Evolutionary conservation across 2,888 invertebrate genomes (phyloP), one percentile per base, ranked within the genome.

Genomic region (Opisthograptis luteolata): DNA sequence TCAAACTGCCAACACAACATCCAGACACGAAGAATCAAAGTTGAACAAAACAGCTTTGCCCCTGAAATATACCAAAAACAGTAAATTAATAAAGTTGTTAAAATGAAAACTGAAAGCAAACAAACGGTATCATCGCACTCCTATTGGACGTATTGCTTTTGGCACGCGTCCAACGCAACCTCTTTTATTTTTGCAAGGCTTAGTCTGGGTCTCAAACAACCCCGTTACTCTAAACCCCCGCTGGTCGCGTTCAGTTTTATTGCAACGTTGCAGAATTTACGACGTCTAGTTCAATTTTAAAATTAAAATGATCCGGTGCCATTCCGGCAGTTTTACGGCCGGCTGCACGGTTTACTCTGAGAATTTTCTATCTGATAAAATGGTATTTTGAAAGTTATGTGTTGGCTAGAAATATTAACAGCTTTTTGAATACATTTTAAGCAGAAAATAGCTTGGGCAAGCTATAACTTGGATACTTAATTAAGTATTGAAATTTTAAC

Each of bases 161-260:
- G 73, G 75, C 70, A 47, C 27, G 13, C 27, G 49, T 63, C 73
- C 75, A 76, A 67, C 55, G 47, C 48, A 60, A 62, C 45, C 60
- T 60, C 9, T 19, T 42, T 36, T 43, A 22, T 47, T 65, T 64
- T 60, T 58, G 53, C 52, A 55, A 55, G 55, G 58, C 59, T 60
- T 58, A 40, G 57, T 51, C 57, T 55, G 58, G 12, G 22, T 20
- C 19, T 37, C 31, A 8, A 51, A 62, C 65, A 55, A 58, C 51
- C 58, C 53, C 55, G 58, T 50, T 57, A 54, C 58, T 43, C 41
- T 51, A 44, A 58, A 55, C 56, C 60, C 55, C 50, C 42, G 48
- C 44, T 41, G 53, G 50, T 55, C 61, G 55, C 58, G 58, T 58
- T 52, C 37, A 37, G 39, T 63, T 68, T 67, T 65, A 55, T 57